Evolutionary conservation across 2,797 vertebrate genomes (phyloP).

Genomic region (Natrix natrix): DNA sequence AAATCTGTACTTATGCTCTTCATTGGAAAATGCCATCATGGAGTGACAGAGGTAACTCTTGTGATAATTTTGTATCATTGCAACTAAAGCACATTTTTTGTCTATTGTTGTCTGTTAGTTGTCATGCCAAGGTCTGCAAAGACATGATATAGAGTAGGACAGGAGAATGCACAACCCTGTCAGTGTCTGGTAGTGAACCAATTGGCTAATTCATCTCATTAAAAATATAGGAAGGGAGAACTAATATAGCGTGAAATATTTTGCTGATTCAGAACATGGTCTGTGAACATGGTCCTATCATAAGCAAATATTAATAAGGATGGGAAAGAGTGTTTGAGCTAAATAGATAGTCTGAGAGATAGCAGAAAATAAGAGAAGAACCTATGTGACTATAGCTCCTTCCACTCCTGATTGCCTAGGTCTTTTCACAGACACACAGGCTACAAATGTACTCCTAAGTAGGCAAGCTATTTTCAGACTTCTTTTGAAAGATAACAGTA

Average conservation of each 20-base stretch:
- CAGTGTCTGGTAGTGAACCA: neutral
- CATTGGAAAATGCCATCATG: neutral
- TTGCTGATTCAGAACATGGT: neutral
- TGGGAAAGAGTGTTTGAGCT: too few species aligned
- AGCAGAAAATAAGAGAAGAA: neutral
- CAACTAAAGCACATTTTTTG: neutral
- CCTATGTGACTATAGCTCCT: neutral
- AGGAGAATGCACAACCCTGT: neutral
- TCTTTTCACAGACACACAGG: neutral
- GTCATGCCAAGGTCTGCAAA: neutral
- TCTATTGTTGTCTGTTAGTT: neutral
- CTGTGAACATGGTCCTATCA: neutral
- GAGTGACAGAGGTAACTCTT: neutral
- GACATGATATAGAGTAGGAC: too few species aligned
- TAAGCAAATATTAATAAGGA: neutral
- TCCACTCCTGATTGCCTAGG: neutral
- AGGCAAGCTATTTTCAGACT: neutral
- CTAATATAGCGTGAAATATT: neutral
- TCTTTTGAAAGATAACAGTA: neutral
- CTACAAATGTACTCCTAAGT: neutral
- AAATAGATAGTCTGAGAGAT: neutral
- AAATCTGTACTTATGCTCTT: neutral
- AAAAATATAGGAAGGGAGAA: neutral
- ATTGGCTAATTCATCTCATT: neutral
- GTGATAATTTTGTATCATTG: neutral